Base-by-base conservation (phyloP, 2,888 invertebrate genomes). In the Apotomis capreana region DNA sequence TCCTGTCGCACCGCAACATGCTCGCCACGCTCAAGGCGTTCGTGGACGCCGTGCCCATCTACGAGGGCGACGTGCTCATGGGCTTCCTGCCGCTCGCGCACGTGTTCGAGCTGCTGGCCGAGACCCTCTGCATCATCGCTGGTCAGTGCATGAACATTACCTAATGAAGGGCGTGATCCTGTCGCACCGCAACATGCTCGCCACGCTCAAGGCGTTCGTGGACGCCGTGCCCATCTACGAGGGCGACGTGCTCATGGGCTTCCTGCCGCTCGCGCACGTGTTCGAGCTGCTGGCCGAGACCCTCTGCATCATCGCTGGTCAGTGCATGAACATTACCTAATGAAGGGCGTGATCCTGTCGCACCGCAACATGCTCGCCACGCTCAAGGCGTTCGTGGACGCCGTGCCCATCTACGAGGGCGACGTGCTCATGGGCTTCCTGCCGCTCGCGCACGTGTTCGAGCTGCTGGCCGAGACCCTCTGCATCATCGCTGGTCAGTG, bases 51-150 rank as follows among this genome's bases (percentile, higher is more conserved):
- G 95, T 97, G 70, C 94, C 94, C 63, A 96, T 97, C 76, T 93
- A 90, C 82, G 91, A 94, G 10, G 95, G 94, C 74, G 99, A 99
- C 87, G 92, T 97, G 15, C 96, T 98, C 83, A 96, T 99, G 87
- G 99, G 98, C 70, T 99, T 98, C 92, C 95, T 99, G 78, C 99
- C 99, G 37, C 93, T 99, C 72, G 99, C 99, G 44, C 99, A 99
- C 90, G 99, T 99, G 0, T 97, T 99, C 83, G 99, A 99, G 91
- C 94, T 99, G 79, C 95, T 98, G 68, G 98, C 98, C n/a, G 99
- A 97, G 88, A 96, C 96, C 80, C 95, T 97, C 64, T 97, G 97
- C 83, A 93, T 98, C 73, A 91, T 97, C 65, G 96, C 95, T 74
- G 99, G 98, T 78, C 94, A 96, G 77, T 96, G n/a, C n/a, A n/a